Evolutionary conservation across 2,113 vertebrate species (phyloP).

Genomic region (Xiphorhynchus elegans): DNA sequence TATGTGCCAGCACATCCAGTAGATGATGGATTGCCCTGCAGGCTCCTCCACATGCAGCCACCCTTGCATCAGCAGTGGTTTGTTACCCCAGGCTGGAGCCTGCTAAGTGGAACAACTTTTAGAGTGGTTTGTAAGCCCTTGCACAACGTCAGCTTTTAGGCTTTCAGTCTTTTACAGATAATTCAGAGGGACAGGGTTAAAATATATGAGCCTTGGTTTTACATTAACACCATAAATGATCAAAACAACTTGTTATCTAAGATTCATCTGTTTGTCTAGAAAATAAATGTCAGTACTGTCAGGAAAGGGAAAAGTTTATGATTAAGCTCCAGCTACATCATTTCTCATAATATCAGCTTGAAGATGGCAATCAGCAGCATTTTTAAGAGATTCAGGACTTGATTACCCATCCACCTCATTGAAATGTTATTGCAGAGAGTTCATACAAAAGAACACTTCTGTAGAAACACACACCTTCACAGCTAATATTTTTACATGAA

Average conservation of each 20-base stretch:
- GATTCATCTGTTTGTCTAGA: slow-evolving; percentile 21
- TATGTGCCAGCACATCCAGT: not conserved
- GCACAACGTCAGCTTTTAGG: not conserved
- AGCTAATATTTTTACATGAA: not conserved
- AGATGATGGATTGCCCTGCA: not conserved
- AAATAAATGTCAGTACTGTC: slow-evolving; percentile 39
- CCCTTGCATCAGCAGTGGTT: not conserved
- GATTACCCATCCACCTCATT: not conserved
- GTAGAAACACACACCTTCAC: not conserved
- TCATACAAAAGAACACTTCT: not conserved
- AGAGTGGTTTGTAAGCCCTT: not conserved
- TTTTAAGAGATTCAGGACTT: not conserved
- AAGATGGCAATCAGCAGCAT: not conserved
- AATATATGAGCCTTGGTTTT: not conserved
- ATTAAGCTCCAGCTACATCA: not conserved
- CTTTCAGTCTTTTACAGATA: not conserved
- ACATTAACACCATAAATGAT: not conserved
- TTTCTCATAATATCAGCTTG: not conserved
- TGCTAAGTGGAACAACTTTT: not conserved
- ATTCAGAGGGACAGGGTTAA: not conserved
- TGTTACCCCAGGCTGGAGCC: not conserved
- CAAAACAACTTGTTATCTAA: not conserved
- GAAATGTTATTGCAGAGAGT: not conserved
- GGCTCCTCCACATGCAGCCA: not conserved
- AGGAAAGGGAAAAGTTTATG: not conserved